Conservation (phyloP, 2,888 invertebrate species). For the Scelioninae gen. 2 region DNA sequence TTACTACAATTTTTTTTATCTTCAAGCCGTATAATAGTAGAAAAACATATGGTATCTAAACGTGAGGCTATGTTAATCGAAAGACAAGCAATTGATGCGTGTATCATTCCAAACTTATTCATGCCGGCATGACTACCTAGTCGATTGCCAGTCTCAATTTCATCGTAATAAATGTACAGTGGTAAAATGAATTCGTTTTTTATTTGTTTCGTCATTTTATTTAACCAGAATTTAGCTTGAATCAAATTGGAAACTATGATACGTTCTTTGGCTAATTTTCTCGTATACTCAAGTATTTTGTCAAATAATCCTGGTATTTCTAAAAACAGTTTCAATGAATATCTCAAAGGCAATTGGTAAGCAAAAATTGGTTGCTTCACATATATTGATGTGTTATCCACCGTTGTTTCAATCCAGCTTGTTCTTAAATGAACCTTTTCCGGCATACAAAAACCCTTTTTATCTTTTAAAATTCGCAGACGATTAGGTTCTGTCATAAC, state of each 20-base stretch:
- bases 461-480: slow-evolving; percentile 19
- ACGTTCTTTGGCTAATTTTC: slow-evolving; percentile 33
- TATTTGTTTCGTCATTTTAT: slow-evolving; percentile 31
- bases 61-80: slow-evolving; percentile 56
- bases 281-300: slow-evolving; percentile 52
- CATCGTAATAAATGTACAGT: slow-evolving; percentile 57
- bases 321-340: slow-evolving; percentile 55
- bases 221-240: slow-evolving; percentile 51
- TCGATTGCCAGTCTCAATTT: slow-evolving; percentile 57
- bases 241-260: slow-evolving; percentile 37
- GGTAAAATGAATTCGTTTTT: slow-evolving; percentile 52
- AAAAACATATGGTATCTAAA: slow-evolving; percentile 62
- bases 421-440: slow-evolving; percentile 26
- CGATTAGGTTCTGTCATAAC: slow-evolving; percentile 37
- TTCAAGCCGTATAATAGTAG: slow-evolving; percentile 60
- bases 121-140: slow-evolving; percentile 47
- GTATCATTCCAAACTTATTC: slow-evolving; percentile 42
- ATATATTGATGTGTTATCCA: slow-evolving; percentile 17
- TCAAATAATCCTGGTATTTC: slow-evolving; percentile 57
- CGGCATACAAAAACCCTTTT: slow-evolving; percentile 16
- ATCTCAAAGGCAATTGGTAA: slow-evolving; percentile 20
- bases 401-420: slow-evolving; percentile 15
- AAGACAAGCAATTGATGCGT: slow-evolving; percentile 57
- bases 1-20: slow-evolving; percentile 64
- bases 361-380: slow-evolving; percentile 37